Conservation (phyloP, 2,888 invertebrate genomes). For the Cancer borealis region DNA sequence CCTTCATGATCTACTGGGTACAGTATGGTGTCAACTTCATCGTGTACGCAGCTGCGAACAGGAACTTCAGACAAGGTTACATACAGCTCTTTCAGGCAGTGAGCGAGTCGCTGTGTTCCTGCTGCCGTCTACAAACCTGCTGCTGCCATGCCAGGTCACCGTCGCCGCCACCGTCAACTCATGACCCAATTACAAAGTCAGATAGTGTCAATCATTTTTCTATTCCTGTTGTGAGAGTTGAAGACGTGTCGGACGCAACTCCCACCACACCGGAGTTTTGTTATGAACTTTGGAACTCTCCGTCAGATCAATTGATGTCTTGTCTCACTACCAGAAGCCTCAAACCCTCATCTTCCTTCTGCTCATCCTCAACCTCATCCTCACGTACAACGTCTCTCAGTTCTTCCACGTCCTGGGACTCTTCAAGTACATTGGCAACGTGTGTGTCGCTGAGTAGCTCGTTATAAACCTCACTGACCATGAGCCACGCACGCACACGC, state of each 20-base stretch:
- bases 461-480: neutral
- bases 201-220: neutral
- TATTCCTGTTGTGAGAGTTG: neutral
- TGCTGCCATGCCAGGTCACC: neutral
- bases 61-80: conserved; percentile 52
- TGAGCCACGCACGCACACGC: neutral
- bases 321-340: neutral
- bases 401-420: neutral
- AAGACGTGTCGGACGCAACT: neutral
- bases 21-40: conserved; percentile 72
- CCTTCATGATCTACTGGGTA: conserved; percentile 67
- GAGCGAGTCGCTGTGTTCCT: neutral
- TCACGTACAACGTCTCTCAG: neutral
- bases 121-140: neutral
- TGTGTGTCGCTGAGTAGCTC: neutral
- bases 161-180: no score
- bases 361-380: neutral
- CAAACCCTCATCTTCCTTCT: neutral
- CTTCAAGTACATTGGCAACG: neutral
- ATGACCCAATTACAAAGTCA: neutral
- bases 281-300: neutral
- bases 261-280: neutral
- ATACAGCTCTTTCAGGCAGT: conserved; percentile 27
- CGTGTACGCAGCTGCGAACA: conserved; percentile 61
- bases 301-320: neutral